phyloP scores from a whole-genome alignment of 2,113 vertebrate genomes.

The Brienomyrus brachyistius region DNA sequence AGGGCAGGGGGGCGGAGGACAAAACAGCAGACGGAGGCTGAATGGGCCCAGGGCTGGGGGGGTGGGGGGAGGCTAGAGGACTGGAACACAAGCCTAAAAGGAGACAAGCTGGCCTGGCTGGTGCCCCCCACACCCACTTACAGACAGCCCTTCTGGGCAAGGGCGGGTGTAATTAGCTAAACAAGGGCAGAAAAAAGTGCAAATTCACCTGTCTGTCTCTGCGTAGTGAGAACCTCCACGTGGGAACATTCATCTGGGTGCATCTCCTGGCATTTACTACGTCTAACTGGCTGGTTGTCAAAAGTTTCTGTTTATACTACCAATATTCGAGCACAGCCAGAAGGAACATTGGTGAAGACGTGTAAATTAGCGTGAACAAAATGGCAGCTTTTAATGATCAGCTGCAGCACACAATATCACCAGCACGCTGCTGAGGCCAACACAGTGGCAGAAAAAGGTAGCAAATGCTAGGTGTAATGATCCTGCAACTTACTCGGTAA shows the following conservation, averaged over 20 bases:
- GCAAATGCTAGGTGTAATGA: background rate
- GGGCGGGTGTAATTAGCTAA: background rate
- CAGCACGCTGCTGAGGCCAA: background rate
- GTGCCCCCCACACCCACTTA: background rate
- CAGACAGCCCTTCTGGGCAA: background rate
- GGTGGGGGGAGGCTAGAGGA: background rate
- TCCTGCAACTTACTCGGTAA: background rate
- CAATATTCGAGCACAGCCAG: background rate
- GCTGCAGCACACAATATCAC: background rate
- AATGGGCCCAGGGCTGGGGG: background rate
- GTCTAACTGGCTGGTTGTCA: background rate
- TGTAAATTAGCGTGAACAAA: background rate
- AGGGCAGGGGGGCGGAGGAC: conserved; percentile 20
- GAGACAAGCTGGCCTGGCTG: conserved; percentile 57
- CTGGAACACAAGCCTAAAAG: conserved; percentile 41
- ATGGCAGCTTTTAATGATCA: background rate
- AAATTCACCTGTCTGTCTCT: background rate
- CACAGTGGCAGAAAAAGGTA: background rate
- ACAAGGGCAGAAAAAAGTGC: background rate
- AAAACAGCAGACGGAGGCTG: background rate
- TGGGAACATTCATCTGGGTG: background rate
- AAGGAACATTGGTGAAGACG: background rate
- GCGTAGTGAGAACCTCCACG: background rate
- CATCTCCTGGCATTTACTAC: background rate
- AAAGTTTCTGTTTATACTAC: background rate